Percentiles rank a stretch among this genome's conserved stretches.
Evolutionary conservation across 2,113 vertebrate species (phyloP).

Genomic region (Phrynosoma platyrhinos): DNA sequence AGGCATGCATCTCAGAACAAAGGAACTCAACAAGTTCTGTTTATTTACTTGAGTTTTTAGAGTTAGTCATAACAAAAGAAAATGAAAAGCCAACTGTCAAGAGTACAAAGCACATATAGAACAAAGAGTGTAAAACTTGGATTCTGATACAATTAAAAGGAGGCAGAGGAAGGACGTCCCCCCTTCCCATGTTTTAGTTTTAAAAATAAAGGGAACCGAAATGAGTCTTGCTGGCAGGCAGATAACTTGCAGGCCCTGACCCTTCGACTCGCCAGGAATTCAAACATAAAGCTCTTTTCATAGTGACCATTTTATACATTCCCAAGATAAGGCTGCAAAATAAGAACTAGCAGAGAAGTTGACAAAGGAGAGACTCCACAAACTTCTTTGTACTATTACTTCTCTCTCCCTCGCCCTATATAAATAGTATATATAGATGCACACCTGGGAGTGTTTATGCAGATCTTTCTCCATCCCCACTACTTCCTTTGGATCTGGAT

Average conservation of each 20-base stretch:
- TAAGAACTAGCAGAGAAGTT: slow-evolving; percentile 63
- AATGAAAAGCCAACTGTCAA: slow-evolving; percentile 45
- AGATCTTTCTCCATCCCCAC: slow-evolving; percentile 47
- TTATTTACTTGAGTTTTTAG: slow-evolving; percentile 57
- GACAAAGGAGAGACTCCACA: slow-evolving; percentile 65
- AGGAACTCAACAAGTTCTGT: slow-evolving; percentile 76
- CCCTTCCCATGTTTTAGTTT: slow-evolving; percentile 66
- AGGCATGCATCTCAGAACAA: slow-evolving; percentile 66
- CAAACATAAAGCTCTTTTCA: slow-evolving; percentile 87
- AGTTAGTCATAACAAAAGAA: slow-evolving; percentile 63
- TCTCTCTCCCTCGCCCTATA: slow-evolving; percentile 15
- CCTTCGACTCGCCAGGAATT: slow-evolving; percentile 81
- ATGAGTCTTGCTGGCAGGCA: slow-evolving; percentile 75
- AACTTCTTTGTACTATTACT: slow-evolving; percentile 44
- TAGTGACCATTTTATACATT: slow-evolving; percentile 68
- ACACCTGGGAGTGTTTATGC: slow-evolving; percentile 54
- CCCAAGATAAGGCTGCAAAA: slow-evolving; percentile 74
- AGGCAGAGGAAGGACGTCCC: slow-evolving; percentile 40
- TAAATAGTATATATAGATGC: slow-evolving; percentile 18
- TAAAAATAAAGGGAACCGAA: slow-evolving; percentile 75
- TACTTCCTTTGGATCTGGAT: slow-evolving; percentile 17
- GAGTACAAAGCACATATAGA: slow-evolving; percentile 60
- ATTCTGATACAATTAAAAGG: slow-evolving; percentile 68
- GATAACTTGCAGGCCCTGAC: slow-evolving; percentile 81
- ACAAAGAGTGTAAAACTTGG: slow-evolving; percentile 55